Percentiles rank a stretch among this genome's conserved stretches.
Evolutionary conservation across 2,797 vertebrate species (phyloP).

Genomic region (Geotrypetes seraphini): DNA sequence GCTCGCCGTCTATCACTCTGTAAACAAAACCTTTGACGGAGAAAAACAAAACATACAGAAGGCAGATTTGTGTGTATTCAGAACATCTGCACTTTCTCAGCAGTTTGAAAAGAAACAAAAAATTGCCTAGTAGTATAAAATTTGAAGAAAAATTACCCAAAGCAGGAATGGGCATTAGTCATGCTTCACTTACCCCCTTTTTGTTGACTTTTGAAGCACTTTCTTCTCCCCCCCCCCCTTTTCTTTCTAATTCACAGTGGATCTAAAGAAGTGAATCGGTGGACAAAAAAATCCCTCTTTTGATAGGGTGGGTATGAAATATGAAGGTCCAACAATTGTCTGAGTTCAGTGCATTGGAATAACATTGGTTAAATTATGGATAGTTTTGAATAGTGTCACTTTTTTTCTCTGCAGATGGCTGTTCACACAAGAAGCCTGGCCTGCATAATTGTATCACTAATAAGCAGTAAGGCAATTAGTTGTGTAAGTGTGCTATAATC

Average conservation of each 20-base stretch:
- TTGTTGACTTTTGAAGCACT: constrained; percentile 56
- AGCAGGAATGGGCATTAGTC: constrained; percentile 57
- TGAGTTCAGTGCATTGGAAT: constrained; percentile 68
- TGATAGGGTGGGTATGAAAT: constrained; percentile 77
- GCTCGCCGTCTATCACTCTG: no score
- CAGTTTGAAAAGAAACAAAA: constrained; percentile 54
- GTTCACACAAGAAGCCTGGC: constrained; percentile 87
- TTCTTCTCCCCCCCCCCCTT: constrained; percentile 50
- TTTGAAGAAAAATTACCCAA: constrained; percentile 64
- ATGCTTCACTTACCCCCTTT: constrained; percentile 61
- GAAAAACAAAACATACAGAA: constrained; percentile 30
- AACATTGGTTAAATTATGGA: constrained; percentile 95
- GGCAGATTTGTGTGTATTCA: constrained; percentile 36
- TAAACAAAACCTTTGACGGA: no score
- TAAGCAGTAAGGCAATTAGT: constrained; percentile 98
- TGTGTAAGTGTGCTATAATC: constrained; percentile 96
- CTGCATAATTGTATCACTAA: constrained; percentile 98
- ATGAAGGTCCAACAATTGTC: constrained; percentile 70
- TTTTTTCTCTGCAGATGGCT: constrained; percentile 85
- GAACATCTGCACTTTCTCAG: constrained; percentile 60
- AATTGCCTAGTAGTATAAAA: constrained; percentile 59
- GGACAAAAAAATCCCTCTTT: constrained; percentile 59
- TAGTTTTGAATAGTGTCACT: constrained; percentile 87
- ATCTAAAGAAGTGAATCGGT: constrained; percentile 64
- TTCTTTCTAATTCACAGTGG: constrained; percentile 62